These are phyloP conservation scores for Rhamphomyia laevipes DNA, from an alignment of 2,888 invertebrate species.

Conservation along the genomic window DNA sequence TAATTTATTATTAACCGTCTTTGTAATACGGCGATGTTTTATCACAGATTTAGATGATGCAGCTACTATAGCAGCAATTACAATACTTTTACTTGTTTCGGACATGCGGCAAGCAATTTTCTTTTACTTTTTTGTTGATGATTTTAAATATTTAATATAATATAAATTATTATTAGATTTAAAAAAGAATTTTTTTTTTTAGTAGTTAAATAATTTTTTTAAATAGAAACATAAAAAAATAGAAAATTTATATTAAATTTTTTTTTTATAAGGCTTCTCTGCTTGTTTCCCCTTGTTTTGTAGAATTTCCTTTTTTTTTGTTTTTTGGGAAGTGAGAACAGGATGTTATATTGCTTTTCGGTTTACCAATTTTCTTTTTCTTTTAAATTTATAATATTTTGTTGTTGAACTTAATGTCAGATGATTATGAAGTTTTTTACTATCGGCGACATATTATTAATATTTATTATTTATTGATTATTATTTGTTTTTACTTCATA, in stretches of 20 bases:
- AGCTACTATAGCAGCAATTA: conserved; percentile 16
- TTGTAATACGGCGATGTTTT: conserved; percentile 16
- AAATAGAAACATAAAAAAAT: conserved; percentile 9
- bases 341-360: conserved; percentile 3
- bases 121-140: not conserved
- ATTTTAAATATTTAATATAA: no score
- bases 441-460: conserved; percentile 21
- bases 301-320: no score
- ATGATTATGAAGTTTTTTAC: conserved; percentile 25
- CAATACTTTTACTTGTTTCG: conserved; percentile 22
- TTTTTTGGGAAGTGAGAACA: not conserved
- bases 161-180: no score
- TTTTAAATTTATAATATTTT: conserved; percentile 2
- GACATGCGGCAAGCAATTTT: conserved; percentile 32
- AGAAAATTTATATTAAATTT: conserved; percentile 2
- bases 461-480: no score
- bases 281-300: not conserved
- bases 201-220: conserved; percentile 1
- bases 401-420: conserved; percentile 27
- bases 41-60: conserved; percentile 23
- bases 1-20: no score
- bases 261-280: not conserved
- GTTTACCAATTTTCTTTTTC: not conserved
- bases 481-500: no score
- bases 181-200: not conserved